Evolutionary conservation across 1,140 invertebrate genomes (phyloP), one percentile per base, ranked within the genome.

Genomic region (Cyclina sinensis): DNA sequence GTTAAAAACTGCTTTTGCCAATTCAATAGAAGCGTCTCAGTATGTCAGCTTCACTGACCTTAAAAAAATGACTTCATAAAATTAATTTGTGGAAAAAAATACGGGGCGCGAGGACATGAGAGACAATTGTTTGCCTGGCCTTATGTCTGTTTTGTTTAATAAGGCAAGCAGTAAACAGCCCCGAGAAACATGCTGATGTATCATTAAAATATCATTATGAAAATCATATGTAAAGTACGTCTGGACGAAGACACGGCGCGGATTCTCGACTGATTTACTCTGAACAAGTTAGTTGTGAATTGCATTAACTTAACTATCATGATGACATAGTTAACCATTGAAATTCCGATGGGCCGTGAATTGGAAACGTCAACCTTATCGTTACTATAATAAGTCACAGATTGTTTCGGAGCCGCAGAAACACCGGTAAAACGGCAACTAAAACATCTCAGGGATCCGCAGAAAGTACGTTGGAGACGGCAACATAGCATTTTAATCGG

Each of bases 251-350:
- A n/a, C 51, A 57, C 3, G 57, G 0, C 18, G 57, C 57, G 57
- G 57, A 62, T 62, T 62, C 57, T 18, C 57, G 57, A 62, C 27
- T 62, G 57, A 62, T 62, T 62, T 62, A 62, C 57, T 62, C 14
- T 9, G 57, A 27, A 62, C 57, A 62, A 27, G 5, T 62, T 62
- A 62, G n/a, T 24, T 62, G 57, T 62, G 57, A 27, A 62, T 43
- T 43, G 14, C 43, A 62, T 62, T 14, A 57, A 5, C 5, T 57
- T 57, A 14, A 57, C 14, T 21, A 62, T n/a, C 57, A 27, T 62
- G 0, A 27, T 62, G 57, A 62, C 57, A 62, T 62, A 24, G 7
- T 62, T 62, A 62, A 62, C 57, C 57, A 62, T 62, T 62, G 57
- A 62, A 62, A 62, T 27, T 62, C 57, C 57, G 57, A 24, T 62